Conservation (phyloP, 2,888 invertebrate genomes). For the Copidosoma aretas region DNA sequence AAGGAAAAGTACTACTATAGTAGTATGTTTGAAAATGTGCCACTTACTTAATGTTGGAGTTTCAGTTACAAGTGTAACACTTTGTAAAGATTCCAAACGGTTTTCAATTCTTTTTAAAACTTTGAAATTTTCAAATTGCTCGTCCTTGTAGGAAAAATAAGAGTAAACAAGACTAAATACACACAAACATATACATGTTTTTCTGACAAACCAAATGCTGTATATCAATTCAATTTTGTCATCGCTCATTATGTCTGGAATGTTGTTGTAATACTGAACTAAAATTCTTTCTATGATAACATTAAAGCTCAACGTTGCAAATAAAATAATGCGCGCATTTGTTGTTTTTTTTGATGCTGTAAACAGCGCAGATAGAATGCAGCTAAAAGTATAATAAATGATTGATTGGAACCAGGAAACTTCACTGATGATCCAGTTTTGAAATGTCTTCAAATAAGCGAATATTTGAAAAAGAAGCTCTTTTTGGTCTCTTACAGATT, state of each 20-base stretch:
- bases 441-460: slow-evolving; percentile 66
- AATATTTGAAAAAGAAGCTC: slow-evolving; percentile 67
- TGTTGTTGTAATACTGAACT: slow-evolving; percentile 52
- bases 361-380: slow-evolving; percentile 66
- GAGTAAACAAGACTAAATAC: slow-evolving; percentile 49
- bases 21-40: not conserved
- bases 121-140: slow-evolving; percentile 51
- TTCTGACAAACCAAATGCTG: slow-evolving; percentile 54
- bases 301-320: slow-evolving; percentile 65
- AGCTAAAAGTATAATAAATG: slow-evolving; percentile 66
- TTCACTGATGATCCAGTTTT: slow-evolving; percentile 70
- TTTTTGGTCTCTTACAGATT: slow-evolving; percentile 66
- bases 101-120: slow-evolving; percentile 53
- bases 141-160: slow-evolving; percentile 52
- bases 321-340: slow-evolving; percentile 67
- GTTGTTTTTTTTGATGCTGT: slow-evolving; percentile 67
- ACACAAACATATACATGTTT: slow-evolving; percentile 50
- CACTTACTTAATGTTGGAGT: slow-evolving; percentile 45
- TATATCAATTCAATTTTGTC: slow-evolving; percentile 48
- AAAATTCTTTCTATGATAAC: slow-evolving; percentile 64
- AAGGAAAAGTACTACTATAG: slow-evolving; percentile 6
- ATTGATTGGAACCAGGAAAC: slow-evolving; percentile 71
- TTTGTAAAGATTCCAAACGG: slow-evolving; percentile 47
- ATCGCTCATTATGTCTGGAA: slow-evolving; percentile 39
- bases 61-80: slow-evolving; percentile 36